Evolutionary conservation across 2,797 vertebrate genomes (phyloP), one percentile per base, ranked within the genome.

Genomic region (Notolabrus celidotus): DNA sequence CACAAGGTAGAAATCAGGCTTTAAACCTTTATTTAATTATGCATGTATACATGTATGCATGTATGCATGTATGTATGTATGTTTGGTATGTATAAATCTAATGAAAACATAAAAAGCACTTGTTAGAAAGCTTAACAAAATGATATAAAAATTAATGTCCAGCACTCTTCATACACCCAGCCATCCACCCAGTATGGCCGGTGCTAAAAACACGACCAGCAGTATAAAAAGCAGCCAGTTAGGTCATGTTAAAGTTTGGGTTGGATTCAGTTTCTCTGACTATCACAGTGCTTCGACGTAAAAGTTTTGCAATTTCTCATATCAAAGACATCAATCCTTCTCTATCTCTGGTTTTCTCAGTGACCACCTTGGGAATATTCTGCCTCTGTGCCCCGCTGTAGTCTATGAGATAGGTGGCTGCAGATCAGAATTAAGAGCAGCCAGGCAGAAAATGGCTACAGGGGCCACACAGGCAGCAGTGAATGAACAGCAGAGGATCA

Each of bases 381-480:
- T 73, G 65, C 70, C 53, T 74, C 73, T 78, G 58, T 73, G 67
- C 69, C 49, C 72, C 33, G 19, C 59, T 66, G 61, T 59, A 57
- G 69, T 61, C 73, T 47, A 69, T 42, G 66, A 78, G 74, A 58
- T 61, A 41, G 75, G 72, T 69, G 83, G 74, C 80, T 71, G 64
- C 60, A 77, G 79, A 89, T 88, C 84, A 87, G 85, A 90, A 87
- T 89, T 82, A 86, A 86, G 71, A 59, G 86, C 91, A 92, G 84
- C 83, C 92, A 91, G 82, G 87, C 88, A 86, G 90, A 93, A 94
- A 93, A 93, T 92, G 83, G 88, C 88, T 85, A 85, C 87, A 55
- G 74, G 71, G 72, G 62, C 80, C 84, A 84, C 70, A 84, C 61
- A 7, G 82, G 75, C 74, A 55, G 59, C 6, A 19, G 58, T 10